phyloP scores from a whole-genome alignment of 1,140 invertebrate species.

The Chelonus insularis region DNA sequence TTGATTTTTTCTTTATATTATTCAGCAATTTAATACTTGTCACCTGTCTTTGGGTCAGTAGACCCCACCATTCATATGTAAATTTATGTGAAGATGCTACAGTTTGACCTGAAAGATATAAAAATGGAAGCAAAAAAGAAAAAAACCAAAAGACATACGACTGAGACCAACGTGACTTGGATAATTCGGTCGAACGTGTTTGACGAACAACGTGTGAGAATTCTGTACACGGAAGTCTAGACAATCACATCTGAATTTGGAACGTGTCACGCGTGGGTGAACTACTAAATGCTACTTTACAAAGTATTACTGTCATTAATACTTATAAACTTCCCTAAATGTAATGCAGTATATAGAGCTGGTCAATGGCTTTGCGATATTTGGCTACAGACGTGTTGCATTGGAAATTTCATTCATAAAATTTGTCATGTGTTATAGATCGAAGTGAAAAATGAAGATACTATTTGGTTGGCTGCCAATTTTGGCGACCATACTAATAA shows the following conservation, averaged over 20 bases:
- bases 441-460: slow-evolving; percentile 56
- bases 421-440: slow-evolving; percentile 48
- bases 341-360: too few species aligned
- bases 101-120: slow-evolving; percentile 7
- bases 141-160: slow-evolving; percentile 5
- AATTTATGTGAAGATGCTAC: too few species aligned
- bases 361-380: slow-evolving; percentile 59
- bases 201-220: slow-evolving; percentile 22
- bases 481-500: slow-evolving; percentile 53
- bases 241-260: slow-evolving; percentile 35
- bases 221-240: neutral
- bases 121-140: neutral
- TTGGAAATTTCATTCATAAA: too few species aligned
- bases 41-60: too few species aligned
- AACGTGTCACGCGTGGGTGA: slow-evolving; percentile 41
- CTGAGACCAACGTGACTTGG: neutral
- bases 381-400: too few species aligned
- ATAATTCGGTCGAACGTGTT: slow-evolving; percentile 40
- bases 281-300: slow-evolving; percentile 19
- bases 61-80: too few species aligned
- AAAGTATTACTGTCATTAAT: slow-evolving; percentile 4
- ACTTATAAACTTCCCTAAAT: neutral
- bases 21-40: neutral
- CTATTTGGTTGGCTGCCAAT: slow-evolving; percentile 46
- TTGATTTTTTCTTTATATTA: too few species aligned